Evolutionary conservation across 2,797 vertebrate species (phyloP), one percentile per base, ranked within the genome.

Genomic region (Gallirallus australis): DNA sequence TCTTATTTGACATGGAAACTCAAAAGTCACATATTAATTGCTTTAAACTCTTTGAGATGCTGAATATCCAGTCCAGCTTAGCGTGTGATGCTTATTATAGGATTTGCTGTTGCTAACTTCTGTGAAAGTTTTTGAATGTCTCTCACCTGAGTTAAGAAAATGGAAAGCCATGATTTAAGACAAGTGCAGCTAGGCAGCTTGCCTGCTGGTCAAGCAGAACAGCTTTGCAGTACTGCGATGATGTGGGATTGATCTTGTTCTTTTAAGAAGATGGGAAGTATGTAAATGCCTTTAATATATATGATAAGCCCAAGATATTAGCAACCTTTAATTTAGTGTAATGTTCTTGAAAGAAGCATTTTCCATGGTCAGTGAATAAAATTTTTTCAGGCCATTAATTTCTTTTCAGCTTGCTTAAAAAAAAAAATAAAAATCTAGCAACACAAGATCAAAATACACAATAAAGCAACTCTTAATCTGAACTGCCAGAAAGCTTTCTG

Each of bases 151-250:
- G 39, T 53, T 68, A 53, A 80, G 68, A 71, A 82, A 64, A 66
- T 50, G 33, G 59, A 31, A 95, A 93, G 87, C 50, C 35, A 7
- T 90, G 69, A 96, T 96, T 95, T 91, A 94, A 94, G 73, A 60
- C 47, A 90, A 50, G 69, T 93, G 84, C 83, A 92, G 47, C 70
- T 19, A 84, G 81, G 86, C 69, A 92, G 52, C 52, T 85, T 95
- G 82, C 60, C 56, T 87, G 78, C 79, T 10, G 54, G 25, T 85
- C 71, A 68, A 80, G 79, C 45, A 75, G 31, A 94, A 81, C 12
- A 77, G 47, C 23, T 95, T 87, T 85, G 64, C 75, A 64, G 35
- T 73, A 40, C 37, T 75, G 50, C 5, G 0, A 28, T 79, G 56
- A 3, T 16, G 21, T 30, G 61, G 64, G 93, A 64, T 28, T 35